These are phyloP conservation scores for Polypedilum vanderplanki DNA, from an alignment of 1,140 invertebrate genomes.

Conservation along the genomic window DNA sequence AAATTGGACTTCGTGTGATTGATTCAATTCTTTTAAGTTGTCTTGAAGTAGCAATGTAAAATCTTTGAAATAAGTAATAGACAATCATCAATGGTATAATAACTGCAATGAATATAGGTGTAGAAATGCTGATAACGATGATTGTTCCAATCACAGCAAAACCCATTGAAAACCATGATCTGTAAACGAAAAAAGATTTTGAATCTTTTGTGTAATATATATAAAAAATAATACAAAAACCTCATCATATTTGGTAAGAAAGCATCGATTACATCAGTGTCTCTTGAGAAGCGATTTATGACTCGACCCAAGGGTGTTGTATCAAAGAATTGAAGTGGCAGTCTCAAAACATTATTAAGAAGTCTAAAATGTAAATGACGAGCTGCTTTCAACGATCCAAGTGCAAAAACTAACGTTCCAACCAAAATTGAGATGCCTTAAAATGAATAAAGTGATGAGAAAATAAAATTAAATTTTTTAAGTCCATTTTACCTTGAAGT, in stretches of 20 bases:
- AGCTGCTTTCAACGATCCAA: conserved; percentile 67
- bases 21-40: conserved; percentile 65
- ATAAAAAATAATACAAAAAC: no score
- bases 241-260: conserved; percentile 33
- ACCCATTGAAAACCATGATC: conserved; percentile 33
- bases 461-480: not conserved
- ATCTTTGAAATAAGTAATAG: conserved; percentile 43
- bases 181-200: no score
- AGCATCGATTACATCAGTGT: conserved; percentile 54
- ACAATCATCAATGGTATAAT: conserved; percentile 6
- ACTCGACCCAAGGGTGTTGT: conserved; percentile 58
- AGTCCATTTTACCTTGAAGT: conserved; percentile 65
- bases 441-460: not conserved
- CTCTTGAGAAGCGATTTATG: conserved; percentile 58
- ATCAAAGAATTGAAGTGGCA: conserved; percentile 66
- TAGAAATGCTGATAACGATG: not conserved
- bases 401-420: conserved; percentile 27
- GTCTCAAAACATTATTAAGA: conserved; percentile 65
- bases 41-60: conserved; percentile 61
- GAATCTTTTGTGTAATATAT: no score
- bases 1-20: conserved; percentile 57
- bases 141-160: conserved; percentile 39
- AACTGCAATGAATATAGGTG: not conserved
- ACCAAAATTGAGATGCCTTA: not conserved
- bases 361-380: conserved; percentile 66